Base-by-base conservation (phyloP, 1,140 invertebrate species). In the Drosophila tsacasi region DNA sequence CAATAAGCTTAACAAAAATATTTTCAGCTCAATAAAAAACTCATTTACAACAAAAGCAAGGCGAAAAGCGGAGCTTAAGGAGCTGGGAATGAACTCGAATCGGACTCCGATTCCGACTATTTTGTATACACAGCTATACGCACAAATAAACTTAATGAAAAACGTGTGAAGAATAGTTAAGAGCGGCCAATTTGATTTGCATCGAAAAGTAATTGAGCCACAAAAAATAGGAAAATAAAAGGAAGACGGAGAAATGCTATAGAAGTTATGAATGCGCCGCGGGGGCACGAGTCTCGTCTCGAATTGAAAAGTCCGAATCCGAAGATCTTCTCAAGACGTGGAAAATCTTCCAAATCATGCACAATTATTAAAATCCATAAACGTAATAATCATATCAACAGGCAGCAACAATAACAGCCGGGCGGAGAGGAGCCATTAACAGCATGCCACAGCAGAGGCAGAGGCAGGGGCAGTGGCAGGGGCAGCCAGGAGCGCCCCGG, bases 291-390 rank as follows among this genome's bases (percentile, higher is more conserved):
- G 83, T 80, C 68, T 63, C 23, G 27, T 57, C 19, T 9, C 27
- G 21, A 40, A 39, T 30, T 49, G 54, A 19, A 46, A 30, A 72
- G 52, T n/a, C n/a, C n/a, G n/a, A n/a, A 55, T 55, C 52, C 21
- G 2, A 21, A 21, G 42, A 46, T 46, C 40, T 19, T 19, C 19
- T 35, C 40, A 64, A 58, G 71, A 58, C 40, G 67, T 72, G 68
- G 67, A 77, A 85, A 92, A 92, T 87, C 72, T 83, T 76, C 57
- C 83, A 81, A 91, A 92, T 92, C 91, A 92, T 92, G 89, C 87
- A 92, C 84, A 92, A 92, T 92, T 92, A 92, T 92, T 91, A 91
- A 92, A 91, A 90, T 90, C 87, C 82, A 91, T 91, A 81, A 91
- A 84, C 80, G 80, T 91, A 91, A 89, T 89, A 89, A 90, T 90